Percentiles rank a stretch among this genome's conserved stretches.
phyloP scores from a whole-genome alignment of 2,888 invertebrate species.

The Metalampra italica region DNA sequence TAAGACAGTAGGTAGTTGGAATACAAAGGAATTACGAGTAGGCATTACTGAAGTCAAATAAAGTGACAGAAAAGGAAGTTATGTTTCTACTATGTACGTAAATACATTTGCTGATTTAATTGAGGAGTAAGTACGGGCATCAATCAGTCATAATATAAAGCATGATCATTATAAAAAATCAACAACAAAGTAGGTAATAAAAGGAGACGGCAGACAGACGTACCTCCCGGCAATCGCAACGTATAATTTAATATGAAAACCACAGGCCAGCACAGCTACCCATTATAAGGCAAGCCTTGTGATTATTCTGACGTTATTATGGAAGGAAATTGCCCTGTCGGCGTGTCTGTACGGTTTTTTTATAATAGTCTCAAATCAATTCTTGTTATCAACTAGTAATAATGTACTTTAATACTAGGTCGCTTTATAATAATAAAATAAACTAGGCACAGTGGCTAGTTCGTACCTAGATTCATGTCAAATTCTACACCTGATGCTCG shows the following conservation, averaged over 20 bases:
- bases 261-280: conserved; percentile 12
- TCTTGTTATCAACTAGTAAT: conserved; percentile 9
- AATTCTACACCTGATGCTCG: too few species aligned
- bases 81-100: too few species aligned
- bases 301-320: conserved; percentile 20
- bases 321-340: conserved; percentile 14
- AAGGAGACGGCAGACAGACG: conserved; percentile 18
- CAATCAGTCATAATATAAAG: conserved; percentile 4
- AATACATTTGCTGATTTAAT: neutral
- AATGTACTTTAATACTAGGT: neutral
- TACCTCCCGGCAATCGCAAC: conserved; percentile 16
- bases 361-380: conserved; percentile 13
- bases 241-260: conserved; percentile 20
- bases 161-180: conserved; percentile 12
- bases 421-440: too few species aligned
- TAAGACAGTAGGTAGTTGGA: too few species aligned
- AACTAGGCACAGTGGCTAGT: too few species aligned
- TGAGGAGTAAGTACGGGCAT: neutral
- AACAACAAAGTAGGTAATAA: conserved; percentile 15
- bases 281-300: conserved; percentile 17
- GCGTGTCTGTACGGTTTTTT: conserved; percentile 10
- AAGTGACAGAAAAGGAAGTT: too few species aligned
- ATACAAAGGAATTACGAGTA: too few species aligned
- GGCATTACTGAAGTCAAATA: too few species aligned
- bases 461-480: too few species aligned